Evolutionary conservation across 2,888 invertebrate genomes (phyloP), one percentile per base, ranked within the genome.

Genomic region (Scaptomyza tumidula): DNA sequence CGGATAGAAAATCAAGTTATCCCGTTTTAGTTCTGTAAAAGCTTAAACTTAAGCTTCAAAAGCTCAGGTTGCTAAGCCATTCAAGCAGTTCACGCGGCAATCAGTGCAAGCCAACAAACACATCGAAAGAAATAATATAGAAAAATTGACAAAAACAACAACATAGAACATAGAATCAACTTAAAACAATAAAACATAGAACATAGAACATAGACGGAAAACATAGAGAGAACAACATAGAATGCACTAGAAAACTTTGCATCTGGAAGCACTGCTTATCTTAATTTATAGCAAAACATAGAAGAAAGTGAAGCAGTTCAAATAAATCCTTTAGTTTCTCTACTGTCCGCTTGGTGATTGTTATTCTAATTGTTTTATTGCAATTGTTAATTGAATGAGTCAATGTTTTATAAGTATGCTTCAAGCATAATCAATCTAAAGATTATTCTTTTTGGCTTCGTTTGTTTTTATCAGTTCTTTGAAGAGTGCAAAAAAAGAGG

Each of bases 331-430:
- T 6, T 27, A 54, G 46, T 75, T 65, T 1, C 19, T 13, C 66
- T 71, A 58, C 65, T 48, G 7, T 0, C 53, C 73, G 60, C 43
- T 57, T n/a, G 16, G 16, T 41, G 10, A 3, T n/a, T 1, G n/a
- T 2, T 0, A 37, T 7, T 6, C n/a, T 1, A 37, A 6, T n/a
- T n/a, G 37, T 14, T 37, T 37, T 29, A 1, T 7, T 1, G 33
- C 14, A 39, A 3, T 14, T n/a, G 7, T 33, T 33, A 14, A 14
- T 14, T 0, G 16, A 39, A 39, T 39, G 16, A 29, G 24, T 24
- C 24, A 24, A 24, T 24, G 3, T 5, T 7, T 9, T 39, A 9
- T 3, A 10, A 1, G 10, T 9, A 16, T 16, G 9, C 10, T 39
- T 39, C 3, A 16, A 39, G 14, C 14, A 39, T 5, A 39, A 39